Evolutionary conservation across 2,797 vertebrate genomes (phyloP).

Genomic region (Pseudochaenichthys georgianus): DNA sequence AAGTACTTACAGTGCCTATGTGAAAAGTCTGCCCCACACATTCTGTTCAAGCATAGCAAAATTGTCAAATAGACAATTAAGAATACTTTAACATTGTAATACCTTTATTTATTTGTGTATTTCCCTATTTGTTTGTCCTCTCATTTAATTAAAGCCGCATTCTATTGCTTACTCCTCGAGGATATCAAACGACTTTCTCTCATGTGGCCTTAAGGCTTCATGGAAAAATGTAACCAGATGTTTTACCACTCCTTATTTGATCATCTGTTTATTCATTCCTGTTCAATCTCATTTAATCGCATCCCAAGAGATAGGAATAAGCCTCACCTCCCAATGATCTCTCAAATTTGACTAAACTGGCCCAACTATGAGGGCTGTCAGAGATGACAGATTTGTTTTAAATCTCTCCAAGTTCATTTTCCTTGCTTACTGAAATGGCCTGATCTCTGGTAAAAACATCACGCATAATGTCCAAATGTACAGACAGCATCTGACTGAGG

Average conservation of each 20-base stretch:
- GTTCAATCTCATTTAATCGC: slow-evolving; percentile 1
- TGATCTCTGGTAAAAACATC: slow-evolving; percentile 37
- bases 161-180: background rate
- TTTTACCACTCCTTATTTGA: background rate
- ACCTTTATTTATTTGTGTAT: background rate
- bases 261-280: background rate
- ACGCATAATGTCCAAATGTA: slow-evolving; percentile 36
- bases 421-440: background rate
- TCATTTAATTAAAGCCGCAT: background rate
- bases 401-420: slow-evolving; percentile 17
- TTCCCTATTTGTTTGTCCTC: background rate
- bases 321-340: slow-evolving; percentile 8
- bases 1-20: background rate
- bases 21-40: background rate
- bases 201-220: background rate
- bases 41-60: background rate
- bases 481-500: slow-evolving; percentile 54
- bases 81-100: background rate
- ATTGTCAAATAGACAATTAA: background rate
- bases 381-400: background rate
- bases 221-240: background rate
- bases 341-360: background rate
- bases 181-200: background rate
- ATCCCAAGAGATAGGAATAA: slow-evolving; percentile 3
- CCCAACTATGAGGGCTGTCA: background rate